A percentile compares a stretch with the other conserved stretches of the same genome.
phyloP scores from a whole-genome alignment of 2,888 invertebrate species.

The Cheilosia vernalis region DNA sequence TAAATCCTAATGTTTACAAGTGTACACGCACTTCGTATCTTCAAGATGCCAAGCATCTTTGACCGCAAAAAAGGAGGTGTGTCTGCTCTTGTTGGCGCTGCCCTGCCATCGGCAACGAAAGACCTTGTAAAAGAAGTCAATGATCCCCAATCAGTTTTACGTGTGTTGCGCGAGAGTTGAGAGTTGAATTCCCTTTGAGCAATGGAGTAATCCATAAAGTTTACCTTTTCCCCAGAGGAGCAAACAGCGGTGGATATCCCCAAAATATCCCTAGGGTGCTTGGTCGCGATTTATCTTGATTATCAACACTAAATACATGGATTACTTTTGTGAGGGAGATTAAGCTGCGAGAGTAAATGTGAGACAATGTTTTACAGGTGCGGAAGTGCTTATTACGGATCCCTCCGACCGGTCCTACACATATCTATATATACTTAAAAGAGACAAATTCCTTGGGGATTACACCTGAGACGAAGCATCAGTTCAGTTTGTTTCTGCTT shows the following conservation, averaged over 20 bases:
- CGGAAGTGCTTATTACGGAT: constrained; percentile 50
- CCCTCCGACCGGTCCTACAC: neutral
- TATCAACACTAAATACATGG: constrained; percentile 73
- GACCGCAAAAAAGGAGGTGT: constrained; percentile 49
- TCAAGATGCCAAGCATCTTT: neutral
- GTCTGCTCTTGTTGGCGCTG: neutral
- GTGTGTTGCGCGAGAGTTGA: constrained; percentile 24
- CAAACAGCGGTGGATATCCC: constrained; percentile 45
- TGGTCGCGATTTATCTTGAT: constrained; percentile 74
- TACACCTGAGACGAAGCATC: neutral
- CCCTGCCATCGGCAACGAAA: constrained; percentile 51
- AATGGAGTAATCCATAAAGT: constrained; percentile 70
- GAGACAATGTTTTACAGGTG: constrained; percentile 32
- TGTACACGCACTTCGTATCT: neutral
- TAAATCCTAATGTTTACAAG: neutral
- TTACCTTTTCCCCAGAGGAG: constrained; percentile 48
- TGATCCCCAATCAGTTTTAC: constrained; percentile 73
- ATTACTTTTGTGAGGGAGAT: constrained; percentile 66
- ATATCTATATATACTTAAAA: neutral
- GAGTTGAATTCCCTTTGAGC: constrained; percentile 62
- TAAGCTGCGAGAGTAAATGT: constrained; percentile 48
- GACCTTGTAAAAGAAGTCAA: constrained; percentile 69
- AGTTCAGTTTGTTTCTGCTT: constrained; percentile 25
- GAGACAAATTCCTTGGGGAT: constrained; percentile 52
- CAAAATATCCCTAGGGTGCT: constrained; percentile 60